phyloP scores from a whole-genome alignment of 2,797 vertebrate species.

The Siniperca undulata region DNA sequence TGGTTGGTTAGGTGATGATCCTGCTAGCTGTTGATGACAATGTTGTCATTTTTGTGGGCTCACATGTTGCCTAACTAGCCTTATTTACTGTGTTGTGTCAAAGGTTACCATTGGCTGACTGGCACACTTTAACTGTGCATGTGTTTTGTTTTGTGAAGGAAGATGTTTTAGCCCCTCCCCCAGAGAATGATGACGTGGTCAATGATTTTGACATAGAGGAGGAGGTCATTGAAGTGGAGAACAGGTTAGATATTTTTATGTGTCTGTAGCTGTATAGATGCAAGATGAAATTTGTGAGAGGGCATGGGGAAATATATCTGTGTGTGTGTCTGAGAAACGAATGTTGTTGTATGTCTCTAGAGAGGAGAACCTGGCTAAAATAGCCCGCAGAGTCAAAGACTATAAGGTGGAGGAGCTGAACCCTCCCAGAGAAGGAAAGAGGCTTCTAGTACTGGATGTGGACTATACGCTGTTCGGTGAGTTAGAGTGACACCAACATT shows the following conservation, averaged over 20 bases:
- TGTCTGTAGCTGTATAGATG: neutral
- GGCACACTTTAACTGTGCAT: constrained; percentile 4
- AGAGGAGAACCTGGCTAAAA: constrained; percentile 98
- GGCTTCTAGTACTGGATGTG: constrained; percentile 95
- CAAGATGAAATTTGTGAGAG: neutral
- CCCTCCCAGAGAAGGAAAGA: constrained; percentile 95
- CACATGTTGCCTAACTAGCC: neutral
- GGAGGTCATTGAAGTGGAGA: constrained; percentile 98
- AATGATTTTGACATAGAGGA: constrained; percentile 99
- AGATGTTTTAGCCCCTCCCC: constrained; percentile 96
- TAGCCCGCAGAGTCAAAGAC: constrained; percentile 96
- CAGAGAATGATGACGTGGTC: constrained; percentile 97
- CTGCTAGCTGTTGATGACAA: neutral
- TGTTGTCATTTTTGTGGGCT: neutral
- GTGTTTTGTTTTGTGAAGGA: constrained; percentile 87
- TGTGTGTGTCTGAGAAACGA: constrained; percentile 12
- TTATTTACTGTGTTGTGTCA: neutral
- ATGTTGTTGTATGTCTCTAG: constrained; percentile 78
- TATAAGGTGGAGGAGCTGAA: constrained; percentile 98
- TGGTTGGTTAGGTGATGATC: neutral
- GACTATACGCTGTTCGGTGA: constrained; percentile 99
- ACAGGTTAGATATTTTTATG: constrained; percentile 86
- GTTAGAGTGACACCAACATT: constrained; percentile 45
- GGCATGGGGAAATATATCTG: neutral
- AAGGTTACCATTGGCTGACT: neutral